Evolutionary conservation across 2,113 vertebrate genomes (phyloP).

Genomic region (Casuarius casuarius): DNA sequence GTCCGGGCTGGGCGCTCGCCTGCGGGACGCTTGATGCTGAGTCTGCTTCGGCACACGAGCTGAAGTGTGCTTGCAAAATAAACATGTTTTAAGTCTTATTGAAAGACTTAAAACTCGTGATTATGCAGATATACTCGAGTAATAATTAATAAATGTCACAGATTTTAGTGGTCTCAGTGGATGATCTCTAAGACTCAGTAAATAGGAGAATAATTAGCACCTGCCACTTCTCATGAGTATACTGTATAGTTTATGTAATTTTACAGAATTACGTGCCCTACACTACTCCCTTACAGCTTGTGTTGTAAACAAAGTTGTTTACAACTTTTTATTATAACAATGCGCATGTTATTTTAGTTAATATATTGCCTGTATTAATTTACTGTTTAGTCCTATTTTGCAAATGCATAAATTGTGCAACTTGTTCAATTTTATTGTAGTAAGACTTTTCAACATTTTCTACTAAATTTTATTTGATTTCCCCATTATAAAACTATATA

Average conservation of each 20-base stretch:
- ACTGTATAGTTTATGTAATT: neutral
- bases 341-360: neutral
- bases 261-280: slow-evolving; percentile 39
- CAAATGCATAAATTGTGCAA: neutral
- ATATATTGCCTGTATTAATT: neutral
- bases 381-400: neutral
- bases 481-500: neutral
- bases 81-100: neutral
- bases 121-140: neutral
- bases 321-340: too few relatives aligned
- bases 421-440: neutral
- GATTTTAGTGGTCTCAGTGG: slow-evolving; percentile 31
- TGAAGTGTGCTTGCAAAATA: neutral
- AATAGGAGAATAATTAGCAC: slow-evolving; percentile 10
- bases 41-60: neutral
- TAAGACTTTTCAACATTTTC: neutral
- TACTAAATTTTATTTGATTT: neutral
- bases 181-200: neutral
- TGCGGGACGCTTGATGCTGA: neutral
- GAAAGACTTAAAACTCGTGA: neutral
- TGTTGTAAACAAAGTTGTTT: neutral
- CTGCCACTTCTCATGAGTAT: neutral
- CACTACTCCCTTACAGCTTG: slow-evolving; percentile 39
- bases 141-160: slow-evolving; percentile 10
- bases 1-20: neutral